Evolutionary conservation across 2,113 vertebrate species (phyloP).

Genomic region (Hiodon alosoides): DNA sequence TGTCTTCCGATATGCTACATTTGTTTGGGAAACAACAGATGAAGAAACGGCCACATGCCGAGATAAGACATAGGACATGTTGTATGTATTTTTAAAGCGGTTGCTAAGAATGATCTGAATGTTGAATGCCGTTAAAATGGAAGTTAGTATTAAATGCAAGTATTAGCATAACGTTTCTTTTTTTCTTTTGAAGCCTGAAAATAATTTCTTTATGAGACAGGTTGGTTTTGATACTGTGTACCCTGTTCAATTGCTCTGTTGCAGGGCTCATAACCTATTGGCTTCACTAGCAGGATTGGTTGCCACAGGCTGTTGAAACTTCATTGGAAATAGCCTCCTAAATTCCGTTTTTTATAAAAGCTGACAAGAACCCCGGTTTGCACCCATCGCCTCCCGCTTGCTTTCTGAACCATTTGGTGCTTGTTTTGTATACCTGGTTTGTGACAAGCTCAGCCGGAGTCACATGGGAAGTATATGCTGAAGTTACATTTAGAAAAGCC

Average conservation of each 20-base stretch:
- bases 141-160: constrained; percentile 10
- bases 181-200: too few relatives aligned
- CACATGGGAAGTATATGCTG: too few relatives aligned
- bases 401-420: too few relatives aligned
- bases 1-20: constrained; percentile 26
- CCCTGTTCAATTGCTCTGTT: background rate
- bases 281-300: background rate
- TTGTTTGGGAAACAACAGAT: constrained; percentile 38
- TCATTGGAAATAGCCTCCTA: too few relatives aligned
- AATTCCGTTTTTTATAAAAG: too few relatives aligned
- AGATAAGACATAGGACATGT: constrained; percentile 23
- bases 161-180: background rate
- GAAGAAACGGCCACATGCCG: constrained; percentile 25
- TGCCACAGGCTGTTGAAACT: too few relatives aligned
- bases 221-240: background rate
- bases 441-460: too few relatives aligned
- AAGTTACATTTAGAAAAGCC: too few relatives aligned
- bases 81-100: constrained; percentile 21
- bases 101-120: background rate
- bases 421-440: too few relatives aligned
- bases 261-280: background rate
- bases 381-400: too few relatives aligned
- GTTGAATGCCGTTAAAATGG: constrained; percentile 10
- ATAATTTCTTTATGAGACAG: background rate
- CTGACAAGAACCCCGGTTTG: too few relatives aligned